These are phyloP conservation scores for Acropora tenuis DNA, from an alignment of 64 coral and sea anemone genomes.

Conservation along the genomic window DNA sequence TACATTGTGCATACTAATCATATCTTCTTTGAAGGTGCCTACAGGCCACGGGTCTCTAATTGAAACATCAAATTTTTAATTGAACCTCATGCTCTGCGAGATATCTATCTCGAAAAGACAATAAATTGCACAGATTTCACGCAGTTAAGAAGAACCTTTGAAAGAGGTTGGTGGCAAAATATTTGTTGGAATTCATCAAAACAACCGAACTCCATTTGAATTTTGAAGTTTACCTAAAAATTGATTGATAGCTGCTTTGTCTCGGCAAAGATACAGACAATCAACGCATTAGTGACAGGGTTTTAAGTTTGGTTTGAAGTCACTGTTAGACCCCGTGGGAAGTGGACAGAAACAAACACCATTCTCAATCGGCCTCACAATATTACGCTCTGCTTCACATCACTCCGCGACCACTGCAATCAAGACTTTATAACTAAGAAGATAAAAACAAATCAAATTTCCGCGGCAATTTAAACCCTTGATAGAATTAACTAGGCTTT, in stretches of 20 bases:
- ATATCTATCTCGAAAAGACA: not conserved
- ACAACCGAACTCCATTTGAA: not conserved
- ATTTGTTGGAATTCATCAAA: slow-evolving; percentile 12
- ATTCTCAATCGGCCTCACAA: not conserved
- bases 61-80: not conserved
- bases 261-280: not conserved
- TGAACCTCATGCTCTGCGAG: not conserved
- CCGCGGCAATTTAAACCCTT: slow-evolving; percentile 24
- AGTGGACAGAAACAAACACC: not conserved
- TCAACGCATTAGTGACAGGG: not conserved
- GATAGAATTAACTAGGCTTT: slow-evolving; percentile 26
- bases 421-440: not conserved
- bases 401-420: not conserved
- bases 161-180: not conserved
- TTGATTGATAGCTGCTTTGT: not conserved
- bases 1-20: not conserved
- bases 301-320: not conserved
- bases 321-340: no score
- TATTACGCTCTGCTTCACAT: not conserved
- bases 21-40: not conserved
- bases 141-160: not conserved
- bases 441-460: not conserved
- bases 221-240: not conserved
- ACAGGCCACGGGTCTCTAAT: not conserved
- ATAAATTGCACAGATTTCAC: not conserved